phyloP scores from a whole-genome alignment of 2,113 vertebrate genomes.

The Pardalotus punctatus region DNA sequence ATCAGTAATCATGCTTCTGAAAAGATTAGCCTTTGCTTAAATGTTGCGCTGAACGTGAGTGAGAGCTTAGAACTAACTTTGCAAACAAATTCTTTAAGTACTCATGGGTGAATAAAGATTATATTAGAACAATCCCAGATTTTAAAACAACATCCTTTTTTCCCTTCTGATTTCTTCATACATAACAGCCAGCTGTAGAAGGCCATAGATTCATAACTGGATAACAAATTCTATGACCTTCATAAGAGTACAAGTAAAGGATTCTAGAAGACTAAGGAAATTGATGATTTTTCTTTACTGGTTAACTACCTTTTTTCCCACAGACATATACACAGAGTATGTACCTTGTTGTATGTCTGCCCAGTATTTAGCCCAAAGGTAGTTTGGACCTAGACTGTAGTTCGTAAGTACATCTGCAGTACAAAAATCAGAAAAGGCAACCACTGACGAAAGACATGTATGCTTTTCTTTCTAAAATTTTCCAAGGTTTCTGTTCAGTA shows the following conservation, averaged over 20 bases:
- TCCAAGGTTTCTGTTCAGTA: neutral
- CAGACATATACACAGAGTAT: neutral
- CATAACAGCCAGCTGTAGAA: neutral
- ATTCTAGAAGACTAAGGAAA: neutral
- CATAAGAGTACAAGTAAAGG: neutral
- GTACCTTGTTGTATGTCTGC: neutral
- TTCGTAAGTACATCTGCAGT: neutral
- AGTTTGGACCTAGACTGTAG: neutral
- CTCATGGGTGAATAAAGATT: neutral
- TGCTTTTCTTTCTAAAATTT: neutral
- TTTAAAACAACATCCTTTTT: neutral
- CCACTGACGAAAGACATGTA: neutral
- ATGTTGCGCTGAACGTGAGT: neutral
- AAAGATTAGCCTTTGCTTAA: neutral
- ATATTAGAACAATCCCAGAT: neutral
- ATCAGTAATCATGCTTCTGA: neutral
- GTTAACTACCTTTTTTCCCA: neutral
- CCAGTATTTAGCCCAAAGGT: neutral
- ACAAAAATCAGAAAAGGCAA: neutral
- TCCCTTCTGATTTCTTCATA: neutral
- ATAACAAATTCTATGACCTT: neutral
- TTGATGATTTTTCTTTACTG: neutral
- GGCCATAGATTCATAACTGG: neutral
- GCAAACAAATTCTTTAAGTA: neutral
- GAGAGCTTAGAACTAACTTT: neutral